A percentile compares a stretch with the other conserved stretches of the same genome.
These are phyloP conservation scores for Drosophila borealis DNA, from an alignment of 2,888 invertebrate species.

Conservation along the genomic window DNA sequence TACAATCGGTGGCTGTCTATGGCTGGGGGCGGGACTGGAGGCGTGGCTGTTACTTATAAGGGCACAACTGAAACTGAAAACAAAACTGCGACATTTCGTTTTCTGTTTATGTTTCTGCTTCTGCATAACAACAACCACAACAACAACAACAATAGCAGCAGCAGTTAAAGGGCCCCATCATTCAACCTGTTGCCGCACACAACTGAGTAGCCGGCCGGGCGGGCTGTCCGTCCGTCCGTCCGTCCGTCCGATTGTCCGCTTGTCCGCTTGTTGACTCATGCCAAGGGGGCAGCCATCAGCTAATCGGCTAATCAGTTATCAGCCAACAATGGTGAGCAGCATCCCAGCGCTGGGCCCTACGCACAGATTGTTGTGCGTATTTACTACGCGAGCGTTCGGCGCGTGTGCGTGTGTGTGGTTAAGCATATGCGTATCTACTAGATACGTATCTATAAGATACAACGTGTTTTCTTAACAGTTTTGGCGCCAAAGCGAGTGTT, in stretches of 20 bases:
- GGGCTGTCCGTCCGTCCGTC: conserved; percentile 8
- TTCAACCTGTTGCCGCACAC: conserved; percentile 62
- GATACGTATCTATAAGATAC: conserved; percentile 32
- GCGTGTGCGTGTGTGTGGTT: conserved; percentile 1
- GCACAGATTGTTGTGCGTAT: conserved; percentile 9
- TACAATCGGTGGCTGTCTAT: neutral
- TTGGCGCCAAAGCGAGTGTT: conserved; percentile 25
- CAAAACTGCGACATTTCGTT: conserved; percentile 68
- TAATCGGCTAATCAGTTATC: neutral
- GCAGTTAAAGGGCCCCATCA: conserved; percentile 16
- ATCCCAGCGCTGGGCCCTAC: conserved; percentile 24
- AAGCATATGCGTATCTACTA: conserved; percentile 33
- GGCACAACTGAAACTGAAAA: conserved; percentile 67
- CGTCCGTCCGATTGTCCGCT: neutral
- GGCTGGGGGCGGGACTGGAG: neutral
- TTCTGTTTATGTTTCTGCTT: conserved; percentile 48
- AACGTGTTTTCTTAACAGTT: conserved; percentile 44
- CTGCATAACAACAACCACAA: conserved; percentile 28
- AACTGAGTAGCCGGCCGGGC: conserved; percentile 15
- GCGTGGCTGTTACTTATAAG: conserved; percentile 22
- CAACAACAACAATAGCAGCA: conserved; percentile 1
- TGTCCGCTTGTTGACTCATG: conserved; percentile 54
- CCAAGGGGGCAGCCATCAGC: conserved; percentile 21
- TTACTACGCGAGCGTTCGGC: conserved; percentile 32
- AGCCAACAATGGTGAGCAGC: conserved; percentile 3